Evolutionary conservation across 2,113 vertebrate species (phyloP).

Genomic region (Pterocles burchelli): DNA sequence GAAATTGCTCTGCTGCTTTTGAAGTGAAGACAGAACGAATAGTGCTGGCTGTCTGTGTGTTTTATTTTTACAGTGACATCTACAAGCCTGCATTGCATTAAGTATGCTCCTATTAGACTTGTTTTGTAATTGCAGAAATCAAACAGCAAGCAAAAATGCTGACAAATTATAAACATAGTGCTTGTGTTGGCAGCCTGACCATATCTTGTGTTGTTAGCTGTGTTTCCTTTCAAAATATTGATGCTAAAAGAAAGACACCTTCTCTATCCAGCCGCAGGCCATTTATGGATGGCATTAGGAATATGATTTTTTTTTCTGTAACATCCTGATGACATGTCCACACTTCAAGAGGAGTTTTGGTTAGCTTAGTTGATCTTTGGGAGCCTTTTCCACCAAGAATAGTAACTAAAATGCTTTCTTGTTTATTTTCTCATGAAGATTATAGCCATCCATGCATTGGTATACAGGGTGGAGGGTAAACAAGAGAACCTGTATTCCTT

Average conservation of each 20-base stretch:
- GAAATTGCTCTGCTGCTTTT: slow-evolving; percentile 25
- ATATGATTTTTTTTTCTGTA: neutral
- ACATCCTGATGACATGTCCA: neutral
- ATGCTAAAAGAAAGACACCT: slow-evolving; percentile 24
- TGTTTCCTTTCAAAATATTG: slow-evolving; percentile 46
- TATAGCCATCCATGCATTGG: neutral
- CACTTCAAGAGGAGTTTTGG: neutral
- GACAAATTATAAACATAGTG: slow-evolving; percentile 62
- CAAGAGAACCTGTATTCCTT: neutral
- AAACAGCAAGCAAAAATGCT: slow-evolving; percentile 56
- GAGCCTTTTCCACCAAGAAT: neutral
- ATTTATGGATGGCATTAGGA: neutral
- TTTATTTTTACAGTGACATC: slow-evolving; percentile 61
- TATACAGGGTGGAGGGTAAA: neutral
- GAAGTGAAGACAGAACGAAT: slow-evolving; percentile 46
- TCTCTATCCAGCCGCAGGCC: neutral
- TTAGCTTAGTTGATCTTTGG: neutral
- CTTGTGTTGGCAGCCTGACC: slow-evolving; percentile 48
- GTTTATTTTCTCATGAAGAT: neutral
- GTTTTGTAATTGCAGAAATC: slow-evolving; percentile 69
- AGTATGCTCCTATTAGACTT: slow-evolving; percentile 32
- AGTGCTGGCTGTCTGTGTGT: slow-evolving; percentile 56
- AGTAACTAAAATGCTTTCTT: neutral
- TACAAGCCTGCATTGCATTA: slow-evolving; percentile 53
- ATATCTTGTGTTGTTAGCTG: slow-evolving; percentile 43